These are phyloP conservation scores for Melikaiella ostensackeni DNA, from an alignment of 2,888 invertebrate genomes.

Conservation along the genomic window DNA sequence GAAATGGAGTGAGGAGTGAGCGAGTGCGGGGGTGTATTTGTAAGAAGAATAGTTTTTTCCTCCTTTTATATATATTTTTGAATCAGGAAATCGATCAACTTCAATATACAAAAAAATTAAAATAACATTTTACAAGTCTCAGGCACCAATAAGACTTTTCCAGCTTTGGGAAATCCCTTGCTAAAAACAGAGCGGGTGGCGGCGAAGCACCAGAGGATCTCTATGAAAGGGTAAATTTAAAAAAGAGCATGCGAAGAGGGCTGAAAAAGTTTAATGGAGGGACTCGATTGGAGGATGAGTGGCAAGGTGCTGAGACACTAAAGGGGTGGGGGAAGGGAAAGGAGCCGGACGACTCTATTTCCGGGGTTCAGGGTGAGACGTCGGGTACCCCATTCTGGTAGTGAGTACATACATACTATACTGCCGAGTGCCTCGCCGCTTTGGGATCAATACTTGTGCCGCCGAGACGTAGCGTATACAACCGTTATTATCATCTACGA, in stretches of 20 bases:
- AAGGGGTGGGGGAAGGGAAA: conserved; percentile 33
- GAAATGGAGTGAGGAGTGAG: too few species aligned
- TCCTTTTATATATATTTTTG: background rate
- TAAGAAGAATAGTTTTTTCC: background rate
- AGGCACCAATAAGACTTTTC: background rate
- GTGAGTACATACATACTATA: conserved; percentile 46
- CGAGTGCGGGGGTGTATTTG: too few species aligned
- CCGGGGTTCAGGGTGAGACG: conserved; percentile 61
- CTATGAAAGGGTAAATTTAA: conserved; percentile 8
- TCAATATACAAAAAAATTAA: background rate
- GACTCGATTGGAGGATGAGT: conserved; percentile 15
- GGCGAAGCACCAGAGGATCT: conserved; percentile 5
- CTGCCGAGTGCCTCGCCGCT: conserved; percentile 59
- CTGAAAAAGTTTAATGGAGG: conserved; percentile 31
- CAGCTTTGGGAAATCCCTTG: background rate
- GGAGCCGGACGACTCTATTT: conserved; percentile 59
- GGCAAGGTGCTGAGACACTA: background rate
- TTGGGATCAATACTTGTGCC: conserved; percentile 74
- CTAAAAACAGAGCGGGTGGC: background rate
- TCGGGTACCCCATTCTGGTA: conserved; percentile 70
- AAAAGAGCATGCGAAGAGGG: conserved; percentile 32
- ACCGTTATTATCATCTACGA: conserved; percentile 19
- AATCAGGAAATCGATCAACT: background rate
- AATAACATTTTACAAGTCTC: background rate
- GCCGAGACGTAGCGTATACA: conserved; percentile 66